Evolutionary conservation across 1,140 invertebrate genomes (phyloP).

Genomic region (Drosophila obscura): DNA sequence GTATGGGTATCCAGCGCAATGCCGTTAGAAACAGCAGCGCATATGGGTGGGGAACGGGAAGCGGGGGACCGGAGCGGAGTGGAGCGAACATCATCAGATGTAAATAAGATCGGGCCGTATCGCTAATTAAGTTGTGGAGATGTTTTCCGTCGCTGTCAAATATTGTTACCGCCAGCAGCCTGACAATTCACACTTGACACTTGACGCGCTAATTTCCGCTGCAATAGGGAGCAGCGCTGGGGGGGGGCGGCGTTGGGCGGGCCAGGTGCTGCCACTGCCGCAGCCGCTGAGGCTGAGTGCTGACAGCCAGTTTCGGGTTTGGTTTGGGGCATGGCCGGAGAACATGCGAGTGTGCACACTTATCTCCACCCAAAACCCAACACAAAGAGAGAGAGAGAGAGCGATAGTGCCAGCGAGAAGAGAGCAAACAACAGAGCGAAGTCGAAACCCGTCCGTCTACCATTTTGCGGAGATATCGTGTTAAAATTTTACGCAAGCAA

Average conservation of each 20-base stretch:
- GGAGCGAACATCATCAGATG: slow-evolving; percentile 29
- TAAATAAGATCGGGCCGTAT: slow-evolving; percentile 54
- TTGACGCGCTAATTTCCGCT: slow-evolving; percentile 74
- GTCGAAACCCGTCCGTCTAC: slow-evolving; percentile 21
- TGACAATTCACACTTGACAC: slow-evolving; percentile 80
- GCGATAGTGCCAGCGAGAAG: slow-evolving; percentile 19
- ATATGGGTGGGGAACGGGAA: not conserved
- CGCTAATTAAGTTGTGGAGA: slow-evolving; percentile 68
- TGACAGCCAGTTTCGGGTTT: slow-evolving; percentile 4
- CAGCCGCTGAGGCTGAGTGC: slow-evolving; percentile 3
- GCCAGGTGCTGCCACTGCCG: slow-evolving; percentile 15
- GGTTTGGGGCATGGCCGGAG: slow-evolving; percentile 10
- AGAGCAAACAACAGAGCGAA: slow-evolving; percentile 14
- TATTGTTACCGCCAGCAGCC: slow-evolving; percentile 59
- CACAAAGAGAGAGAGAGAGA: slow-evolving; percentile 7
- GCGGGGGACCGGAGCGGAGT: not conserved
- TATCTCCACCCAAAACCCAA: slow-evolving; percentile 27
- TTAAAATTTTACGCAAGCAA: slow-evolving; percentile 74
- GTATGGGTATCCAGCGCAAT: slow-evolving; percentile 3
- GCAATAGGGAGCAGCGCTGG: slow-evolving; percentile 21
- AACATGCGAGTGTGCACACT: slow-evolving; percentile 13
- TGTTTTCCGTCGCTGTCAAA: slow-evolving; percentile 70
- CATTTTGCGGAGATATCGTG: slow-evolving; percentile 69
- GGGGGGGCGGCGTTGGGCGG: not conserved
- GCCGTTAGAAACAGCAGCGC: slow-evolving; percentile 1